These are phyloP conservation scores for Drosophila sturtevanti DNA, from an alignment of 1,140 invertebrate species.

Conservation along the genomic window DNA sequence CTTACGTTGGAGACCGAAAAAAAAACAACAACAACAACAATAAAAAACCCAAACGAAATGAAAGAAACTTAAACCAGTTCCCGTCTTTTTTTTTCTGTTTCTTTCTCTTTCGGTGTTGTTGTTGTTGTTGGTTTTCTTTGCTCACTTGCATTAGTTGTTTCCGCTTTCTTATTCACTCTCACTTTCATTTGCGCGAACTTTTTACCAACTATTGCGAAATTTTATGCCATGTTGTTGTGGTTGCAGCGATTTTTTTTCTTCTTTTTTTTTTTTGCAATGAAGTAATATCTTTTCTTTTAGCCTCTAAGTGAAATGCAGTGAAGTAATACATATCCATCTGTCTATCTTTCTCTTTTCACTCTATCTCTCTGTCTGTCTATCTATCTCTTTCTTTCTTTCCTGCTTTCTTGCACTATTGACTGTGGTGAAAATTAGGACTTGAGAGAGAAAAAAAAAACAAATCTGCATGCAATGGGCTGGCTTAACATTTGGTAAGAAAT, in stretches of 20 bases:
- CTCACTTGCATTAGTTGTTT: slow-evolving; percentile 76
- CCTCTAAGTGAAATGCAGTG: slow-evolving; percentile 63
- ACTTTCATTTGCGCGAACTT: slow-evolving; percentile 76
- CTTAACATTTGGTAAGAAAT: neutral
- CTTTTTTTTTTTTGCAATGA: slow-evolving; percentile 75
- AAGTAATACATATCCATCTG: slow-evolving; percentile 5
- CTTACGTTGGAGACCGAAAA: neutral
- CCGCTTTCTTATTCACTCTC: slow-evolving; percentile 83
- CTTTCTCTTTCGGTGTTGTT: neutral
- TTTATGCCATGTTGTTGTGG: slow-evolving; percentile 48
- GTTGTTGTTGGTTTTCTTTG: slow-evolving; percentile 49
- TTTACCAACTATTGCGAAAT: slow-evolving; percentile 73
- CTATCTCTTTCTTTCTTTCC: slow-evolving; percentile 12
- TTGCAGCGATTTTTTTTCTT: slow-evolving; percentile 32
- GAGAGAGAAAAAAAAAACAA: slow-evolving; percentile 11
- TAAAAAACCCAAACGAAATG: slow-evolving; percentile 34
- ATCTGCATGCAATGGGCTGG: slow-evolving; percentile 48
- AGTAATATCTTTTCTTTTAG: slow-evolving; percentile 74
- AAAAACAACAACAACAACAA: too few species aligned
- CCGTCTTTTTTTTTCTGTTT: slow-evolving; percentile 31
- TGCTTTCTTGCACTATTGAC: slow-evolving; percentile 19
- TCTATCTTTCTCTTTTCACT: neutral
- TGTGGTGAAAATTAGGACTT: slow-evolving; percentile 67
- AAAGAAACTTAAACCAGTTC: slow-evolving; percentile 64
- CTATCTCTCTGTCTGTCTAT: slow-evolving; percentile 19